phyloP scores from a whole-genome alignment of 2,888 invertebrate genomes.

The Galerucella calmariensis region DNA sequence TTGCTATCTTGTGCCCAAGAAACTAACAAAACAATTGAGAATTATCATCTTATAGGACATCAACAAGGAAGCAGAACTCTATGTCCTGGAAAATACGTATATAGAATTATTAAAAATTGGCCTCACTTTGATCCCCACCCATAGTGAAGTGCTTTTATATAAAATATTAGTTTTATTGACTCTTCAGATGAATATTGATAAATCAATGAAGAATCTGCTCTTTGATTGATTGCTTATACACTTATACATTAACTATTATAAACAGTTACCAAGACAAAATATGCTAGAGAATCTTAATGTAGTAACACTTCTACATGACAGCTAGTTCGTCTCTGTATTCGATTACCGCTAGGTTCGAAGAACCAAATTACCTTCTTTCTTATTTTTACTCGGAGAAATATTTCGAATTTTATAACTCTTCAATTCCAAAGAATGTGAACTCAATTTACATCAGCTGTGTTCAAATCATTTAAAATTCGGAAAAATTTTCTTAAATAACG shows the following conservation, averaged over 20 bases:
- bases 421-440: slow-evolving; percentile 4
- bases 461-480: not conserved
- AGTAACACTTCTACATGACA: not conserved
- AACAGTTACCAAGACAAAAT: not conserved
- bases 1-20: slow-evolving; percentile 28
- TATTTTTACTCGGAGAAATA: not conserved
- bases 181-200: too few relatives aligned
- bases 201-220: too few relatives aligned
- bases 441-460: not conserved
- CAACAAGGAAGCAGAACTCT: slow-evolving; percentile 31
- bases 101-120: slow-evolving; percentile 28
- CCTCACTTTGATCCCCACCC: slow-evolving; percentile 32
- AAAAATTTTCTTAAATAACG: not conserved
- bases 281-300: not conserved
- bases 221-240: too few relatives aligned
- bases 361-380: slow-evolving; percentile 11
- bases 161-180: not conserved
- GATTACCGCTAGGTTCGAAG: slow-evolving; percentile 39
- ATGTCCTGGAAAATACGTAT: slow-evolving; percentile 37
- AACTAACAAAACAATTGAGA: slow-evolving; percentile 18
- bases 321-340: slow-evolving; percentile 18
- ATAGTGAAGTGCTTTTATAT: slow-evolving; percentile 27
- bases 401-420: slow-evolving; percentile 6
- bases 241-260: too few relatives aligned
- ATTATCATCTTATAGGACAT: slow-evolving; percentile 38